phyloP scores from a whole-genome alignment of 2,888 invertebrate genomes.

The Drosophila neonasuta region DNA sequence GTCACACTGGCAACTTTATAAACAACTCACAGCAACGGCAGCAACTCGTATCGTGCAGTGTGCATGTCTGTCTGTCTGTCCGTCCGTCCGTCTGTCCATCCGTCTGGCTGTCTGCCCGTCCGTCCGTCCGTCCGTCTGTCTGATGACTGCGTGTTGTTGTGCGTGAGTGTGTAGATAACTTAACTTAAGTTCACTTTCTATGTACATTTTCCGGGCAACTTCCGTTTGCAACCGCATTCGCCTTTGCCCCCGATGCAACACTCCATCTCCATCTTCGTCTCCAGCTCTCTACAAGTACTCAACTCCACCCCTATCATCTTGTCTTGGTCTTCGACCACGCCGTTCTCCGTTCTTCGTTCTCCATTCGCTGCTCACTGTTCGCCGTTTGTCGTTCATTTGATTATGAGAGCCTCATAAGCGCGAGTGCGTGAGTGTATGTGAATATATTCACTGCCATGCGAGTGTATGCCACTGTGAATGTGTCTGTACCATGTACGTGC shows the following conservation, averaged over 20 bases:
- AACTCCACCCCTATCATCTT: slow-evolving; percentile 24
- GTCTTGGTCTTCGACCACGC: slow-evolving; percentile 38
- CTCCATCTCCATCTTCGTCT: background rate
- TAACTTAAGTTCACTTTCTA: slow-evolving; percentile 76
- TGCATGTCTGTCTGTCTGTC: slow-evolving; percentile 11
- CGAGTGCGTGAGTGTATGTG: slow-evolving; percentile 68
- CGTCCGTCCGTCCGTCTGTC: slow-evolving; percentile 15
- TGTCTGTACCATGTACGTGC: slow-evolving; percentile 11
- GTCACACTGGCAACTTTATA: slow-evolving; percentile 65
- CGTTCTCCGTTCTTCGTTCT: slow-evolving; percentile 13
- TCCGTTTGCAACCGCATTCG: slow-evolving; percentile 69
- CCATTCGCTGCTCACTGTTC: slow-evolving; percentile 28
- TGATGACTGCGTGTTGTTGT: slow-evolving; percentile 4
- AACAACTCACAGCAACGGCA: slow-evolving; percentile 44
- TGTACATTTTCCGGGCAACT: slow-evolving; percentile 73
- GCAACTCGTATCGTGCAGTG: slow-evolving; percentile 18
- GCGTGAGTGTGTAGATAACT: slow-evolving; percentile 59
- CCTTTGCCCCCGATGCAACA: slow-evolving; percentile 46
- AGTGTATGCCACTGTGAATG: slow-evolving; percentile 17
- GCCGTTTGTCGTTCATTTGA: slow-evolving; percentile 64
- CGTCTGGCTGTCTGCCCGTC: slow-evolving; percentile 18
- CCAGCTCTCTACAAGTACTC: slow-evolving; percentile 10
- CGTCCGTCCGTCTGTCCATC: slow-evolving; percentile 16
- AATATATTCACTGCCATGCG: slow-evolving; percentile 43
- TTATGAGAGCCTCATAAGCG: slow-evolving; percentile 70